Percentiles rank a stretch among this genome's conserved stretches.
Evolutionary conservation across 2,113 vertebrate species (phyloP).

Genomic region (Phoenicopterus ruber): DNA sequence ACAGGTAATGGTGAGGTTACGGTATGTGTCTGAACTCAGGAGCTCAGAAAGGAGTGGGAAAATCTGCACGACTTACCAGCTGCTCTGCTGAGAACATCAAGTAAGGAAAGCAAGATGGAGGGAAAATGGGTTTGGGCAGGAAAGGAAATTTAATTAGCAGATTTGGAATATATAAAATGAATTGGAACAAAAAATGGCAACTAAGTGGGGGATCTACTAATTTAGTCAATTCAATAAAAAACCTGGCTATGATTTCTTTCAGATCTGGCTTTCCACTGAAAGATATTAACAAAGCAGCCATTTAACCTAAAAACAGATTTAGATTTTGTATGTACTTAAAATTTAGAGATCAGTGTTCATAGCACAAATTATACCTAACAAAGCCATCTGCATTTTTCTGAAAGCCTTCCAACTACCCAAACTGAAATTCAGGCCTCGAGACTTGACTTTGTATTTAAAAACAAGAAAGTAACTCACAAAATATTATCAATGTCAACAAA

Average conservation of each 20-base stretch:
- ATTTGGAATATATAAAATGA: conserved; percentile 28
- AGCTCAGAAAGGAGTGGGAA: conserved; percentile 18
- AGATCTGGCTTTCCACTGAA: not conserved
- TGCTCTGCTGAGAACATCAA: conserved; percentile 67
- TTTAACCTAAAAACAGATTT: not conserved
- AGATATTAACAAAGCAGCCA: not conserved
- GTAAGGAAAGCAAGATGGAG: conserved; percentile 63
- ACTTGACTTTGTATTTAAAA: not conserved
- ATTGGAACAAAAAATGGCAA: conserved; percentile 17
- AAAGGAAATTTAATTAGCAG: conserved; percentile 62
- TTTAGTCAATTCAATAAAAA: not conserved
- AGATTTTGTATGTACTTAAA: not conserved
- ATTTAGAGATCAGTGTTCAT: not conserved
- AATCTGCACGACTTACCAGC: conserved; percentile 63
- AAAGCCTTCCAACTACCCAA: not conserved
- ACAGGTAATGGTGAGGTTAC: conserved; percentile 18
- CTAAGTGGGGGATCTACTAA: not conserved
- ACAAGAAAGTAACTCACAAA: not conserved
- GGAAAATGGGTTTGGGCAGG: conserved; percentile 56
- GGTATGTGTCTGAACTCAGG: not conserved
- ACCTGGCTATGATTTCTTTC: not conserved
- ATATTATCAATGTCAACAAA: not conserved
- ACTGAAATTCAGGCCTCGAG: not conserved
- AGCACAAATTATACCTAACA: not conserved
- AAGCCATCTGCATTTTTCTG: not conserved